A percentile compares a stretch with the other conserved stretches of the same genome.
phyloP scores from a whole-genome alignment of 2,888 invertebrate genomes.

The Vanessa cardui region DNA sequence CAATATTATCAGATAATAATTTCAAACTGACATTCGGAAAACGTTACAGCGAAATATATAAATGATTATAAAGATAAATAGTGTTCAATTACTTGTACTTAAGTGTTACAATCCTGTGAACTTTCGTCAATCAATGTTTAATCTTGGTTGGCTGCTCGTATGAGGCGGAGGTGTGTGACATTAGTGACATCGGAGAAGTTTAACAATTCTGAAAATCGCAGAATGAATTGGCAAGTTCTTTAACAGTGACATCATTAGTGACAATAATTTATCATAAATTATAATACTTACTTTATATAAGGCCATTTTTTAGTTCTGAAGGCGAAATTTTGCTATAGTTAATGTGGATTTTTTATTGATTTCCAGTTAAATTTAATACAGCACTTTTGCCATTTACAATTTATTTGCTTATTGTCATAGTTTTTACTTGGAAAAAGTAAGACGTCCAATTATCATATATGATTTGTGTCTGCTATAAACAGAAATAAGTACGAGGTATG shows the following conservation, averaged over 20 bases:
- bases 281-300: not conserved
- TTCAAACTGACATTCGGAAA: not conserved
- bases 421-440: too few relatives aligned
- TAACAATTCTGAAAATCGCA: slow-evolving; percentile 11
- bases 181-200: slow-evolving; percentile 20
- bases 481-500: too few relatives aligned
- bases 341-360: not conserved
- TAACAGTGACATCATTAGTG: slow-evolving; percentile 8
- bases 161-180: slow-evolving; percentile 26
- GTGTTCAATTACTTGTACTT: not conserved
- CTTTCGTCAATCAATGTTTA: not conserved
- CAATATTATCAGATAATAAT: slow-evolving; percentile 35
- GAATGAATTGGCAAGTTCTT: slow-evolving; percentile 14
- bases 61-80: slow-evolving; percentile 5
- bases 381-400: too few relatives aligned
- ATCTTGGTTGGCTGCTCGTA: not conserved
- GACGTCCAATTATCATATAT: too few relatives aligned
- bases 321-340: not conserved
- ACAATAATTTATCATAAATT: not conserved
- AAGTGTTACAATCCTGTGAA: not conserved
- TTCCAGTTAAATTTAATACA: too few relatives aligned
- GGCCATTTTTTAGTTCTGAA: too few relatives aligned
- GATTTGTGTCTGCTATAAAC: too few relatives aligned
- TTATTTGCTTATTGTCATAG: too few relatives aligned
- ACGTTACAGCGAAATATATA: not conserved